Base-by-base conservation (phyloP, 2,888 invertebrate species). In the Dermolepida albohirtum region DNA sequence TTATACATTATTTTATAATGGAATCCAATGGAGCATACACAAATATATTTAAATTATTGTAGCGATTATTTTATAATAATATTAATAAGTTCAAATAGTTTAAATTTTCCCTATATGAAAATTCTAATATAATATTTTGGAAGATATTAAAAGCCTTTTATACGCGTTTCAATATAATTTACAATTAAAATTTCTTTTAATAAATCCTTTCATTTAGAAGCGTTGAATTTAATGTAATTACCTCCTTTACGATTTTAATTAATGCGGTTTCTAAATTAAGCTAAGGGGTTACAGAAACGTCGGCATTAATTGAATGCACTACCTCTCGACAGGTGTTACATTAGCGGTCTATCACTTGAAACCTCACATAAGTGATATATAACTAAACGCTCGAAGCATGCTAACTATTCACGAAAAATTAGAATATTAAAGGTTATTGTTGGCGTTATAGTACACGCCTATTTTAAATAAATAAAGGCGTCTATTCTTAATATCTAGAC, bases 351-450 rank as follows among this genome's bases (percentile, higher is more conserved):
- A 44, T 59, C 14, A 44, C 44, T 10, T 59, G 43, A 27, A 43
- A 41, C 43, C 44, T 27, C 17, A 44, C 22, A 27, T 54, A 59
- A 14, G 29, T 59, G 55, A 41, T 41, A 16, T 55, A 44, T 16
- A 44, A 44, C 34, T 44, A 40, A 66, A 66, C 14, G 43, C 29
- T 29, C 40, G 55, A 57, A 66, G 34, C 57, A 57, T 57, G 55
- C 55, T 39, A 57, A 54, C 50, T 12, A 66, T 66, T 57, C 66
- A 49, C 66, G 66, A 66, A 66, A 66, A 66, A 66, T 64, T 66
- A 66, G 44, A 66, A 66, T 57, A 66, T 44, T 57, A 66, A 66
- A 66, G 66, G 66, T 66, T 66, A 66, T 47, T 17, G 66, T 66
- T 66, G 66, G 66, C 66, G 66, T 55, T 11, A 29, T 12, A 50